Conservation (phyloP, 2,797 vertebrate genomes). For the Typhlichthys eigenmanni region DNA sequence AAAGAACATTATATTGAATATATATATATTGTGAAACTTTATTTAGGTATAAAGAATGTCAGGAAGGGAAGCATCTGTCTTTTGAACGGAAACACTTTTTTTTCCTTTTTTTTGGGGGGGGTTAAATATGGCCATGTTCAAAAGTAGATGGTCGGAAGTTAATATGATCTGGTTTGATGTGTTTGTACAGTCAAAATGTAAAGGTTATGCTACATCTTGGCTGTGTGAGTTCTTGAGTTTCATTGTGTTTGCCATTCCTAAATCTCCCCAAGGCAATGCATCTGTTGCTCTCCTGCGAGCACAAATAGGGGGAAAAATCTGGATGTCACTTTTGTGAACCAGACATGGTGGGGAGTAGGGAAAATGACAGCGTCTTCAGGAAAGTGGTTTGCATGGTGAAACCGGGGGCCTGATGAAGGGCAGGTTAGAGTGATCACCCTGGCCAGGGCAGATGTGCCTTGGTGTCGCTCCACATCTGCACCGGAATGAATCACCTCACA, state of each 20-base stretch:
- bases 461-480: constrained; percentile 70
- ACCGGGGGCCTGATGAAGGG: constrained; percentile 58
- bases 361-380: constrained; percentile 67
- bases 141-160: no score
- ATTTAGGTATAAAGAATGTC: constrained; percentile 58
- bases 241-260: constrained; percentile 74
- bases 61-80: constrained; percentile 74
- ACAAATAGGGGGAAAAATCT: constrained; percentile 51
- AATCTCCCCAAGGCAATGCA: constrained; percentile 70
- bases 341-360: constrained; percentile 48
- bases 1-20: constrained; percentile 44
- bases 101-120: constrained; percentile 37
- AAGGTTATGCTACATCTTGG: constrained; percentile 12
- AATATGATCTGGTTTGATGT: background rate
- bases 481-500: constrained; percentile 75
- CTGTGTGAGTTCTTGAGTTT: constrained; percentile 66
- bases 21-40: constrained; percentile 61
- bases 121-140: constrained; percentile 21
- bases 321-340: constrained; percentile 75
- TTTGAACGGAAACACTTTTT: constrained; percentile 70
- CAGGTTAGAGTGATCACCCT: constrained; percentile 58
- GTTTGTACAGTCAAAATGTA: constrained; percentile 12
- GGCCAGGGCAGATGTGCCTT: constrained; percentile 74
- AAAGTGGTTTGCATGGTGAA: constrained; percentile 58
- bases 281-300: constrained; percentile 65